These are phyloP conservation scores for Anoura caudifer DNA, from an alignment of 2,113 vertebrate genomes.

Conservation along the genomic window DNA sequence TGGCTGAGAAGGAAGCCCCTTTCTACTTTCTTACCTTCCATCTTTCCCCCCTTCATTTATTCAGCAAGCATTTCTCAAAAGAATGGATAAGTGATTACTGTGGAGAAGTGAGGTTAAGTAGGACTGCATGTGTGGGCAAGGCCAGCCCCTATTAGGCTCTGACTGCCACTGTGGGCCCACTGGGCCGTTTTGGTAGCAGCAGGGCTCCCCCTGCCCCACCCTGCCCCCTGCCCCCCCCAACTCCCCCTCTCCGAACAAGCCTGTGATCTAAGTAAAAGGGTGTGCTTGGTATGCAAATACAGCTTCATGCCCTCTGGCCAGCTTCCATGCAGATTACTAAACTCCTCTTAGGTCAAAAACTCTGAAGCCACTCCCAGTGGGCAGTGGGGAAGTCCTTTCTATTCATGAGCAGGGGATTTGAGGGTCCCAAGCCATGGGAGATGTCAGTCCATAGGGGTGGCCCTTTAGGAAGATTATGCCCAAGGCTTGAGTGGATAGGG, in stretches of 20 bases:
- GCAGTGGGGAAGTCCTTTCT: not conserved
- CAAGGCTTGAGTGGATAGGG: not conserved
- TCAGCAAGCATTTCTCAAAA: constrained; percentile 12
- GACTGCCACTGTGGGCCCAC: not conserved
- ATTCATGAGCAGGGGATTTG: not conserved
- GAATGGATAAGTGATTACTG: not conserved
- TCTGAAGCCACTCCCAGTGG: not conserved
- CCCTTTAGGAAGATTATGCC: not conserved
- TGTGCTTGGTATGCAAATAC: not conserved
- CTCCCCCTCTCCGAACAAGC: not conserved
- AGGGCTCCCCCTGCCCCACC: no score
- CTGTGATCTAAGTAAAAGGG: not conserved
- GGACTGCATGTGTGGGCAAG: not conserved
- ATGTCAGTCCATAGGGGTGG: not conserved
- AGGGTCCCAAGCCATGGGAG: not conserved
- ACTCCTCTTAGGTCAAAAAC: not conserved
- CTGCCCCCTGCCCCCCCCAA: no score
- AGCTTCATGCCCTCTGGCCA: not conserved
- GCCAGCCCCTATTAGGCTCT: not conserved
- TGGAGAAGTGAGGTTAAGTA: not conserved
- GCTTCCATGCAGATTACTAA: not conserved
- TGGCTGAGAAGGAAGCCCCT: not conserved
- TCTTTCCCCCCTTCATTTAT: not conserved
- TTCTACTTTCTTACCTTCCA: not conserved
- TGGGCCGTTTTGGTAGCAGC: not conserved